Percentiles rank a stretch among this genome's conserved stretches.
Evolutionary conservation across 2,888 invertebrate species (phyloP).

Genomic region (Metalampra italica): DNA sequence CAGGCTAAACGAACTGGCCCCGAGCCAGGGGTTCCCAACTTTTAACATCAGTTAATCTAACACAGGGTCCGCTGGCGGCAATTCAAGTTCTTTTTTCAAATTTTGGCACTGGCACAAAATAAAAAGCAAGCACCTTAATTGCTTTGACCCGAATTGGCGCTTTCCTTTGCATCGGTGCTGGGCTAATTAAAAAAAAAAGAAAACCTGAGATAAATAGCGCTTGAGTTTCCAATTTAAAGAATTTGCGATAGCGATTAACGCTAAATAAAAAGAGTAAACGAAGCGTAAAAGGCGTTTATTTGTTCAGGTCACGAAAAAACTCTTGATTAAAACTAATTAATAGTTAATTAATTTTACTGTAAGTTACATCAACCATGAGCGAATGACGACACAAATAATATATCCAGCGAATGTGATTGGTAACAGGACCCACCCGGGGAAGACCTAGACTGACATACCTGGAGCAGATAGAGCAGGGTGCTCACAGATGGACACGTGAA

Average conservation of each 20-base stretch:
- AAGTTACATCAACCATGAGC: too few species aligned
- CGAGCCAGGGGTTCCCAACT: conserved; percentile 46
- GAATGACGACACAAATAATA: too few species aligned
- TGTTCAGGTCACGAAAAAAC: too few species aligned
- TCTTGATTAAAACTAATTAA: too few species aligned
- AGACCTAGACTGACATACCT: too few species aligned
- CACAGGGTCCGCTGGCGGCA: conserved; percentile 49
- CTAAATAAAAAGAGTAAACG: neutral
- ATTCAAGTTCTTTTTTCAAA: conserved; percentile 58
- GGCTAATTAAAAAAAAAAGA: conserved; percentile 42
- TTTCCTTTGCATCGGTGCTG: conserved; percentile 34
- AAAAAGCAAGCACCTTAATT: conserved; percentile 62
- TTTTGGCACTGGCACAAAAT: conserved; percentile 63
- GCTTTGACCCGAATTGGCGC: conserved; percentile 55
- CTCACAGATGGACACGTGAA: too few species aligned
- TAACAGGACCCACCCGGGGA: too few species aligned
- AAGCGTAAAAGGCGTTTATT: too few species aligned
- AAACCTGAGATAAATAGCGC: neutral
- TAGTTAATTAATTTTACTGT: too few species aligned
- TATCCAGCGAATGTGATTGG: too few species aligned
- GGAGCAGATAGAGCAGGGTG: too few species aligned
- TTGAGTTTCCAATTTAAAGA: neutral
- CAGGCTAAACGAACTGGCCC: conserved; percentile 25
- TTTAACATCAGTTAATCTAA: conserved; percentile 70
- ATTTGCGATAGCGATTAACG: neutral